phyloP scores from a whole-genome alignment of 2,797 vertebrate genomes.

The Enteromius trimaculatus region DNA sequence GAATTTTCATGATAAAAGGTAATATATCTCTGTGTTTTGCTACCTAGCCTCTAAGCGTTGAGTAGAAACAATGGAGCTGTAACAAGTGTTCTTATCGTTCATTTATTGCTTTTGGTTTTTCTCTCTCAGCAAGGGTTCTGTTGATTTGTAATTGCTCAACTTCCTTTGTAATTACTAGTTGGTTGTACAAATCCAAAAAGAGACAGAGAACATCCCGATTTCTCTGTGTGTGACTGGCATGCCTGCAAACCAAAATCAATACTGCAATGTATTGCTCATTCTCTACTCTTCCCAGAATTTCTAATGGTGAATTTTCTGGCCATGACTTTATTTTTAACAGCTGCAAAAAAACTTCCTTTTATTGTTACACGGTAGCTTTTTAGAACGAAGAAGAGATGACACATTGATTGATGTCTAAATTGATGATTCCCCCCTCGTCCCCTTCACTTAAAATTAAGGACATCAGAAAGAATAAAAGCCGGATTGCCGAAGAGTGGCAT shows the following conservation, averaged over 20 bases:
- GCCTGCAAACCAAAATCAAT: slow-evolving; percentile 59
- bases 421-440: slow-evolving; percentile 46
- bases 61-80: neutral
- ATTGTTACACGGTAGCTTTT: slow-evolving; percentile 39
- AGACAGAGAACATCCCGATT: slow-evolving; percentile 22
- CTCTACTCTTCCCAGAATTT: slow-evolving; percentile 41
- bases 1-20: neutral
- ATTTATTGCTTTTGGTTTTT: slow-evolving; percentile 17
- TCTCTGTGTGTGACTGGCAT: slow-evolving; percentile 44
- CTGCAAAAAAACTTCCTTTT: slow-evolving; percentile 31
- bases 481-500: slow-evolving; percentile 29
- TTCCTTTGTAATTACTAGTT: slow-evolving; percentile 23
- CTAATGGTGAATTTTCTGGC: slow-evolving; percentile 33
- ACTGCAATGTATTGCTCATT: slow-evolving; percentile 36
- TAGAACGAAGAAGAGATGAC: slow-evolving; percentile 48
- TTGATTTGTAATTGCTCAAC: neutral
- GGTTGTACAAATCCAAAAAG: slow-evolving; percentile 40
- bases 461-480: slow-evolving; percentile 41
- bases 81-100: neutral
- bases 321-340: slow-evolving; percentile 18
- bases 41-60: neutral
- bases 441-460: slow-evolving; percentile 50
- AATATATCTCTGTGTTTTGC: neutral
- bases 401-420: slow-evolving; percentile 62
- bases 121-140: neutral